Evolutionary conservation across 2,113 vertebrate genomes (phyloP).

Genomic region (Sorex fumeus): DNA sequence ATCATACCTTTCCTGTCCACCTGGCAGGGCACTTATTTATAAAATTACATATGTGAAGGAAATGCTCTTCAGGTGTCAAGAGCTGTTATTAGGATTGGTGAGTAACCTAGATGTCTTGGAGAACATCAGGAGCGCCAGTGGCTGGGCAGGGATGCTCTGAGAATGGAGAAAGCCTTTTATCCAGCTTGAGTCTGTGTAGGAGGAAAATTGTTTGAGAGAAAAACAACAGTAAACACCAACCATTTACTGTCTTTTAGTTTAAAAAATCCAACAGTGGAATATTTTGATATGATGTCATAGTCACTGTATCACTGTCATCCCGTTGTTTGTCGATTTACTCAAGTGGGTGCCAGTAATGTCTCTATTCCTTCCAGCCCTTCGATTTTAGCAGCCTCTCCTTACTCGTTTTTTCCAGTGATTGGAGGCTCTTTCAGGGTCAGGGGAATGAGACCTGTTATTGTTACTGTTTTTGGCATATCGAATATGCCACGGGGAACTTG

Average conservation of each 20-base stretch:
- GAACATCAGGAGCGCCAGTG: background rate
- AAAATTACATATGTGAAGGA: conserved; percentile 26
- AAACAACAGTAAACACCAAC: background rate
- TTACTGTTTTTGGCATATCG: no score
- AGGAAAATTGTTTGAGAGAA: background rate
- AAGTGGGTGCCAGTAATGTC: no score
- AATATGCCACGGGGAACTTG: no score
- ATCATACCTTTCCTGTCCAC: conserved; percentile 4
- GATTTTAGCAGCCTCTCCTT: no score
- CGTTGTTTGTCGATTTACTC: no score
- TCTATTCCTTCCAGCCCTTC: no score
- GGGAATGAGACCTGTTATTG: no score
- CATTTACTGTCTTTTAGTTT: no score
- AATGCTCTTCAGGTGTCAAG: conserved; percentile 33
- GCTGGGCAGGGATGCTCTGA: background rate
- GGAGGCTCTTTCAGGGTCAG: no score
- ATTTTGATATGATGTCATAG: background rate
- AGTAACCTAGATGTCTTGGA: conserved; percentile 25
- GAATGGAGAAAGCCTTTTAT: background rate
- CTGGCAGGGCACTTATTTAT: background rate
- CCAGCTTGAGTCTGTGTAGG: background rate
- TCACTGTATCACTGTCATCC: no score
- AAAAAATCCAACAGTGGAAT: background rate
- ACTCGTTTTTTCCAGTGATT: no score
- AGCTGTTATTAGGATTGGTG: conserved; percentile 23